Percentiles rank a stretch among this genome's conserved stretches.
Conservation (phyloP, 2,888 invertebrate species). For the Oligia strigilis region DNA sequence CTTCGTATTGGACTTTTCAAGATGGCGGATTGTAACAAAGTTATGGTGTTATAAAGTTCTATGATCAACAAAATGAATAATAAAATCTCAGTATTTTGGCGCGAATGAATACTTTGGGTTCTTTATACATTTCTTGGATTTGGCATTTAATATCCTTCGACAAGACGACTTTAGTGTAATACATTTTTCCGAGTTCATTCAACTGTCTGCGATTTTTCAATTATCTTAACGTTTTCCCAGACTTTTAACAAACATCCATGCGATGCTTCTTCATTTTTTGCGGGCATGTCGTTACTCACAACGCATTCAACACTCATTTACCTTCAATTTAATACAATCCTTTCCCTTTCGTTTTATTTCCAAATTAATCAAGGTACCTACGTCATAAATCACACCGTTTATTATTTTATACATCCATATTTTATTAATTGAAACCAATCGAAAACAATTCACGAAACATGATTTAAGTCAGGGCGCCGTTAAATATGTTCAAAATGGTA, state of each 20-base stretch:
- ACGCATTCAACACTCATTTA: constrained; percentile 27
- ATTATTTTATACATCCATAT: constrained; percentile 39
- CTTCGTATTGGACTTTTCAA: constrained; percentile 42
- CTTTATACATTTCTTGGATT: constrained; percentile 45
- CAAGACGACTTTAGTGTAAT: constrained; percentile 25
- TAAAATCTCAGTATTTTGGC: constrained; percentile 46
- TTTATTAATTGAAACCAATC: constrained; percentile 61
- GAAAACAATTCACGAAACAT: constrained; percentile 63
- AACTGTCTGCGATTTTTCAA: constrained; percentile 54
- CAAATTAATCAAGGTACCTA: constrained; percentile 33
- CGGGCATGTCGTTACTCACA: constrained; percentile 9
- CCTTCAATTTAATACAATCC: constrained; percentile 3
- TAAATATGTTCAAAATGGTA: constrained; percentile 69
- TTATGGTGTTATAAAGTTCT: constrained; percentile 53
- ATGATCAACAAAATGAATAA: constrained; percentile 51
- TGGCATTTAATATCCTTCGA: constrained; percentile 39
- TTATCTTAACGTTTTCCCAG: constrained; percentile 20
- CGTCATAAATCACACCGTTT: constrained; percentile 65
- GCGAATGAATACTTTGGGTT: constrained; percentile 38
- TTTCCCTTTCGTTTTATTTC: constrained; percentile 37
- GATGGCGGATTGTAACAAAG: constrained; percentile 42
- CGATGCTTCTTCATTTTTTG: background rate
- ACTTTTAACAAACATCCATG: constrained; percentile 1
- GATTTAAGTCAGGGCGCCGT: constrained; percentile 58
- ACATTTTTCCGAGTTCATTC: constrained; percentile 44